A percentile compares a stretch with the other conserved stretches of the same genome.
phyloP scores from a whole-genome alignment of 2,888 invertebrate genomes.

The Ennomos quercinarius region DNA sequence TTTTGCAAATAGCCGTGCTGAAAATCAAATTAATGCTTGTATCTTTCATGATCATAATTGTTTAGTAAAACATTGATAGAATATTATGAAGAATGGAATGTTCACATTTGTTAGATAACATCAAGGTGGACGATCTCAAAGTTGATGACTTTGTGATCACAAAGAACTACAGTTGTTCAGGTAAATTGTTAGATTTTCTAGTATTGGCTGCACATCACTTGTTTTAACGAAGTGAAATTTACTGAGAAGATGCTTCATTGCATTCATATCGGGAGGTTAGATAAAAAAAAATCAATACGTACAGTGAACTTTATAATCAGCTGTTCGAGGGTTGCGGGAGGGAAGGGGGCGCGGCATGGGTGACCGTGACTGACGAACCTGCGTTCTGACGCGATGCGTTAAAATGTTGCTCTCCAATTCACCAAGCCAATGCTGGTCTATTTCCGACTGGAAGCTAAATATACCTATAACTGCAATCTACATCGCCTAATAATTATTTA shows the following conservation, averaged over 20 bases:
- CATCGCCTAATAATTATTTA: conserved; percentile 3
- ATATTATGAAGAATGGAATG: conserved; percentile 87
- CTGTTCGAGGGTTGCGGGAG: conserved; percentile 75
- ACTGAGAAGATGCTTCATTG: conserved; percentile 45
- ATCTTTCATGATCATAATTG: conserved; percentile 61
- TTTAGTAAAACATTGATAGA: conserved; percentile 52
- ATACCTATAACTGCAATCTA: no score
- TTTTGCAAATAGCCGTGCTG: conserved; percentile 44
- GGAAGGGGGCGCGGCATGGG: conserved; percentile 68
- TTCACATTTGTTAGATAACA: conserved; percentile 88
- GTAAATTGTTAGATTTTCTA: conserved; percentile 70
- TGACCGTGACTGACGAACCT: conserved; percentile 75
- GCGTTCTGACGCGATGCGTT: conserved; percentile 60
- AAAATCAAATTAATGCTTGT: conserved; percentile 51
- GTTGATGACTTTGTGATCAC: conserved; percentile 81
- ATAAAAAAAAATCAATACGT: conserved; percentile 80
- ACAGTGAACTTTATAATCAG: conserved; percentile 80
- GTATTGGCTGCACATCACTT: conserved; percentile 38
- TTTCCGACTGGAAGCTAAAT: conserved; percentile 38
- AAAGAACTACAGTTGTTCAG: conserved; percentile 88
- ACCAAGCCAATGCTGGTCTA: conserved; percentile 42
- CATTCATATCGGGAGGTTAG: conserved; percentile 67
- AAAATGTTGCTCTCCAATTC: conserved; percentile 45
- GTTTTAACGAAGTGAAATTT: conserved; percentile 28
- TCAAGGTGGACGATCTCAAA: conserved; percentile 84